Evolutionary conservation across 2,113 vertebrate genomes (phyloP).

Genomic region (Anhinga rufa): DNA sequence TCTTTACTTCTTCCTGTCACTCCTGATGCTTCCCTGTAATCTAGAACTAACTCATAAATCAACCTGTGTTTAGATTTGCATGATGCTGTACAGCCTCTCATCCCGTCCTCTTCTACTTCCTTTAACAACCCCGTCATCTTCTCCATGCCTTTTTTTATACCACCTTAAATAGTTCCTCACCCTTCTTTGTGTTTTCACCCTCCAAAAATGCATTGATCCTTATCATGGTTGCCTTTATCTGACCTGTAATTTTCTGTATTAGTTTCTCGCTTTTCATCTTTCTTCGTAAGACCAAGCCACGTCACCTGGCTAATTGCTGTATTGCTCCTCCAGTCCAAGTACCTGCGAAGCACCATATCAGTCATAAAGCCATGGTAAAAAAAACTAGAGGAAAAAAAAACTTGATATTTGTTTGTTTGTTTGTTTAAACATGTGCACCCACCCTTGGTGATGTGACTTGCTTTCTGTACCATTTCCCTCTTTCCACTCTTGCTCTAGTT

Average conservation of each 20-base stretch:
- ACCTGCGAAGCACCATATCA: neutral
- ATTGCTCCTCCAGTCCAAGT: neutral
- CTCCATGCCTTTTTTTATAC: neutral
- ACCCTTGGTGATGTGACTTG: neutral
- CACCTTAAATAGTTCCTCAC: neutral
- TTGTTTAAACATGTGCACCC: neutral
- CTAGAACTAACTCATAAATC: neutral
- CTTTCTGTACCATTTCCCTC: neutral
- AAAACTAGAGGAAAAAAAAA: neutral
- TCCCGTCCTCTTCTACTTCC: neutral
- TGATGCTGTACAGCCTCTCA: neutral
- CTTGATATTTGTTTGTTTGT: neutral
- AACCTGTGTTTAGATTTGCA: neutral
- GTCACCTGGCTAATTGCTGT: neutral
- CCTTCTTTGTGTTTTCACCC: neutral
- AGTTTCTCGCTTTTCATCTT: neutral
- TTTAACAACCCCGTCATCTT: neutral
- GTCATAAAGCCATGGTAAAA: neutral
- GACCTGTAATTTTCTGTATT: slow-evolving; percentile 6
- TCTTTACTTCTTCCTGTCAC: neutral
- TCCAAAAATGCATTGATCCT: neutral
- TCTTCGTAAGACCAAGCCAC: neutral
- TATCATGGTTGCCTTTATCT: neutral
- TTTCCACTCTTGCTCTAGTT: neutral
- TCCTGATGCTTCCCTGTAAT: neutral